A percentile compares a stretch with the other conserved stretches of the same genome.
Conservation (phyloP, 2,888 invertebrate species). For the Andrena marginata region DNA sequence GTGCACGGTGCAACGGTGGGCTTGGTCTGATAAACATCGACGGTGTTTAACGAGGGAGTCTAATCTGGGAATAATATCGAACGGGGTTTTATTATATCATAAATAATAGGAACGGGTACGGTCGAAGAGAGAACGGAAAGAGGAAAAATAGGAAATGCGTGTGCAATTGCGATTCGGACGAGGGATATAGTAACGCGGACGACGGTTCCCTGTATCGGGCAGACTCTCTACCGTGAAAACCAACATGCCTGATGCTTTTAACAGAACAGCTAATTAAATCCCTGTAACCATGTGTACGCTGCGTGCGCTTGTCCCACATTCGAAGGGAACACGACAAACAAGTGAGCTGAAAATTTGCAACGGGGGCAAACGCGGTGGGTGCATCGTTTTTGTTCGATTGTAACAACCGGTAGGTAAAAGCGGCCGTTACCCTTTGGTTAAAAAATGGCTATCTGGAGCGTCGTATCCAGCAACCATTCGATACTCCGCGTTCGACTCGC, state of each 20-base stretch:
- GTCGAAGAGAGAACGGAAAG: not conserved
- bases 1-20: not conserved
- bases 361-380: not conserved
- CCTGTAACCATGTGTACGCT: constrained; percentile 4
- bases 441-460: constrained; percentile 10
- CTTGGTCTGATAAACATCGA: constrained; percentile 38
- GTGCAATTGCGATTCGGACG: not conserved
- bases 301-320: constrained; percentile 52
- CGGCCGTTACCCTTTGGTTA: constrained; percentile 8
- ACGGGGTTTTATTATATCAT: constrained; percentile 25
- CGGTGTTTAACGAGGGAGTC: constrained; percentile 34
- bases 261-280: constrained; percentile 44
- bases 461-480: constrained; percentile 22
- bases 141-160: not conserved
- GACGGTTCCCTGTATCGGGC: not conserved
- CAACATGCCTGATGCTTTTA: not conserved
- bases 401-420: not conserved
- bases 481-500: constrained; percentile 12
- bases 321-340: constrained; percentile 28
- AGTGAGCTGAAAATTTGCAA: constrained; percentile 14
- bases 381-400: not conserved
- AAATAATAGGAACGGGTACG: constrained; percentile 16
- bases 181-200: not conserved
- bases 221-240: constrained; percentile 18
- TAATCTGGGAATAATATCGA: constrained; percentile 52